Conservation (phyloP, 2,113 vertebrate species). For the Genyomyrus donnyi region DNA sequence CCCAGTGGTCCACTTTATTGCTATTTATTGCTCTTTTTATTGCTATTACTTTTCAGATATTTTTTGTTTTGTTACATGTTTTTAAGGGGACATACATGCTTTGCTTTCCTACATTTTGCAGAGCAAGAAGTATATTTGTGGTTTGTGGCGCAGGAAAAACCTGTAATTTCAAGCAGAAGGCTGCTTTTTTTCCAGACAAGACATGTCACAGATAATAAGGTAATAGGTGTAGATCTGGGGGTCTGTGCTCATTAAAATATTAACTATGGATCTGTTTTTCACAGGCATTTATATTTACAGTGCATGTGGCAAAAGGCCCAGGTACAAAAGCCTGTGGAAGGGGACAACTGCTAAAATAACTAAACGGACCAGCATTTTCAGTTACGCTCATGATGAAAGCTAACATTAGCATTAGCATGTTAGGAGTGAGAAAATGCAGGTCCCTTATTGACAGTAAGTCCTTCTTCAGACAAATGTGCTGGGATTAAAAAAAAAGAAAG, state of each 20-base stretch:
- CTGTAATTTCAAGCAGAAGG: neutral
- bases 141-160: neutral
- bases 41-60: conserved; percentile 2
- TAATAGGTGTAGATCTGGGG: neutral
- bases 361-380: neutral
- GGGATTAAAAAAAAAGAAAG: neutral
- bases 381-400: neutral
- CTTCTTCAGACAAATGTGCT: neutral
- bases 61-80: conserved; percentile 1
- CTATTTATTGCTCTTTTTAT: neutral
- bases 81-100: neutral
- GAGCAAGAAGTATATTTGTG: neutral
- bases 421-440: neutral
- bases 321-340: neutral
- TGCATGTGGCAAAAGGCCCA: neutral
- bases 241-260: neutral
- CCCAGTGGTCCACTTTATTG: neutral
- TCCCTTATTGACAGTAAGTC: neutral
- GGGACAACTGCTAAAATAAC: neutral
- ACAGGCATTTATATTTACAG: neutral
- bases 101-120: neutral
- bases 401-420: neutral
- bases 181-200: neutral
- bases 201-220: neutral
- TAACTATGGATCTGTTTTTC: neutral